A percentile compares a stretch with the other conserved stretches of the same genome.
These are phyloP conservation scores for Siderastrea radians DNA, from an alignment of 92 coral and sea anemone genomes.

Conservation along the genomic window DNA sequence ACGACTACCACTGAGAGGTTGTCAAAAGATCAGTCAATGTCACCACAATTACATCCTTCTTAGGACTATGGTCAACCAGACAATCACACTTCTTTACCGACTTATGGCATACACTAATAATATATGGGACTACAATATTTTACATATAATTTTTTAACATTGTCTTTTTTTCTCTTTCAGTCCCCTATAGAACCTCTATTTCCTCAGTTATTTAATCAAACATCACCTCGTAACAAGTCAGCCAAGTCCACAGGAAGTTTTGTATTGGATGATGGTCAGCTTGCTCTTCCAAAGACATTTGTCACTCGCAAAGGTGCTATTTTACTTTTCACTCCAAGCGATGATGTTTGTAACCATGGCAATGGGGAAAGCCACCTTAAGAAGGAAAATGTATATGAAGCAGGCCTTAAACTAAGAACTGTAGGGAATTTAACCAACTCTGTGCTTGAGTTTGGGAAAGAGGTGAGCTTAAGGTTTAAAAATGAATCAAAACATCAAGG, in stretches of 20 bases:
- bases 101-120: no score
- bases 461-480: constrained; percentile 52
- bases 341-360: constrained; percentile 60
- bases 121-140: not conserved
- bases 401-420: constrained; percentile 80
- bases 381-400: constrained; percentile 72
- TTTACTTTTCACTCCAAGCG: constrained; percentile 88
- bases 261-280: constrained; percentile 75
- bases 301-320: constrained; percentile 97
- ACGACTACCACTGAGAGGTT: no score
- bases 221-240: constrained; percentile 58
- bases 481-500: no score
- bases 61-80: no score
- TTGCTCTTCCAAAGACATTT: constrained; percentile 90
- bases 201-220: constrained; percentile 58
- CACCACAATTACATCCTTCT: no score
- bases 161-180: constrained; percentile 8
- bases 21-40: no score
- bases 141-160: no score
- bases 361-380: constrained; percentile 40
- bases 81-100: no score
- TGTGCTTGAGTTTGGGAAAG: constrained; percentile 91
- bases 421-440: constrained; percentile 80
- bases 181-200: constrained; percentile 63
- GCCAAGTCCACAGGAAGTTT: constrained; percentile 61